Evolutionary conservation across 2,113 vertebrate species (phyloP).

Genomic region (Aptenodytes patagonicus): DNA sequence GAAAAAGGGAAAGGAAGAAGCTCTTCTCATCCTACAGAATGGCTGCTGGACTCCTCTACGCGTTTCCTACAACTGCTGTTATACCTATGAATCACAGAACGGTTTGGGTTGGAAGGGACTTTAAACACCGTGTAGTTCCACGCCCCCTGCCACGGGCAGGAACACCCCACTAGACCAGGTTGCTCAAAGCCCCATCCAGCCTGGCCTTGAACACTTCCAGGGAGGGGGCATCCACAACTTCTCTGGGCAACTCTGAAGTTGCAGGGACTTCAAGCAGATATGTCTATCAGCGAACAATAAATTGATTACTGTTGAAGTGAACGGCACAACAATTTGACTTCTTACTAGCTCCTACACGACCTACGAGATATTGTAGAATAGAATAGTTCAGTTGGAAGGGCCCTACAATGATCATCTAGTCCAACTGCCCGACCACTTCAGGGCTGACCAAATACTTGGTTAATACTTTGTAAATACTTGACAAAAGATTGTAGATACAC

Average conservation of each 20-base stretch:
- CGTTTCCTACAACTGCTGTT: not conserved
- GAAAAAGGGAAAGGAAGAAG: not conserved
- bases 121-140: not conserved
- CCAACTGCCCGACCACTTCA: not conserved
- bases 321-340: not conserved
- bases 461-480: not conserved
- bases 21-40: not conserved
- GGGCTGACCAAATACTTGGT: not conserved
- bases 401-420: not conserved
- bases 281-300: not conserved
- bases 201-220: not conserved
- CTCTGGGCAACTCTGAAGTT: not conserved
- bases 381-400: not conserved
- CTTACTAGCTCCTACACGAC: not conserved
- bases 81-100: not conserved
- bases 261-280: not conserved
- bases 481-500: not conserved
- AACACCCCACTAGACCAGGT: not conserved
- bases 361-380: not conserved
- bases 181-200: not conserved
- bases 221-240: not conserved
- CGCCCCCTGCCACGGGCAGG: accelerated
- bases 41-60: not conserved
- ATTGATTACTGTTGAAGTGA: not conserved
- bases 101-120: not conserved